Evolutionary conservation across 2,888 invertebrate genomes (phyloP).

Genomic region (Chesias legatella): DNA sequence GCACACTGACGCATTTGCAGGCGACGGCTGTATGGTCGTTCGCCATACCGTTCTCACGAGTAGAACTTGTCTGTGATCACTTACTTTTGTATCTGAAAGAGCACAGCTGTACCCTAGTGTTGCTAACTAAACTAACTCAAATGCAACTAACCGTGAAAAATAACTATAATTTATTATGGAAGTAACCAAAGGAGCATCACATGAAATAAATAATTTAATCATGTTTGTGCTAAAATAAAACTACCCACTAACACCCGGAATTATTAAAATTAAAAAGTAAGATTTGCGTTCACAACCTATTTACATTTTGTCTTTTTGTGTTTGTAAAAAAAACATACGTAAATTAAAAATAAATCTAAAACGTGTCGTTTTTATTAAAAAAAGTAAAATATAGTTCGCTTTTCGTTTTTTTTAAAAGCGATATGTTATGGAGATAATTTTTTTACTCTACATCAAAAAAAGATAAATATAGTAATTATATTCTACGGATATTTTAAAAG

Average conservation of each 20-base stretch:
- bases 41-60: conserved; percentile 54
- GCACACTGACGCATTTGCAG: too few species aligned
- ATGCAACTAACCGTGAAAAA: conserved; percentile 2
- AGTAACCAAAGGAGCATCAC: background rate
- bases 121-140: conserved; percentile 29
- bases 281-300: conserved; percentile 19
- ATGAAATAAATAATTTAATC: conserved; percentile 2
- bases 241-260: conserved; percentile 2
- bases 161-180: background rate
- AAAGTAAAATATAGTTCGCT: too few species aligned
- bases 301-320: conserved; percentile 16
- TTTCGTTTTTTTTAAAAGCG: too few species aligned
- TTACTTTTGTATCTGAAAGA: conserved; percentile 54
- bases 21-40: too few species aligned
- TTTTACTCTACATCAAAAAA: too few species aligned
- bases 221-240: conserved; percentile 15
- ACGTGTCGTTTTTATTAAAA: too few species aligned
- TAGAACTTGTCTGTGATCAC: conserved; percentile 49
- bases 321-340: too few species aligned
- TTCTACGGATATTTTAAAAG: too few species aligned
- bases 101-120: conserved; percentile 58
- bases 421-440: too few species aligned
- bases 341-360: too few species aligned
- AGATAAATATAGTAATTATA: too few species aligned
- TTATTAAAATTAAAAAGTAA: conserved; percentile 8